These are phyloP conservation scores for Pseudomyrmex dendroicus DNA, from an alignment of 1,140 invertebrate genomes.

Conservation along the genomic window DNA sequence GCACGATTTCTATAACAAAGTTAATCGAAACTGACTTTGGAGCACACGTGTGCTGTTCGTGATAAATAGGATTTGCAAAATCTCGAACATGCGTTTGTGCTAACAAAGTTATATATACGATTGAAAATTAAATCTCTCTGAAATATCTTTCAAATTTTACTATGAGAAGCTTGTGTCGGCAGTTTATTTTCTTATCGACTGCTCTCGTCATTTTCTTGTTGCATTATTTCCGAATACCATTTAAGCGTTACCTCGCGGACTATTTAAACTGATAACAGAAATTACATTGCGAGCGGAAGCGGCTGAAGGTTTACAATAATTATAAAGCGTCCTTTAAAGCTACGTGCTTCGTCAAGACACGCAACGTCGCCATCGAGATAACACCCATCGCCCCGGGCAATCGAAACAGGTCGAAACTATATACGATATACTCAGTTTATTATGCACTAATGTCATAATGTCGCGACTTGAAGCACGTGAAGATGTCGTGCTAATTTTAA, in stretches of 20 bases:
- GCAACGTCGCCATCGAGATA: conserved; percentile 51
- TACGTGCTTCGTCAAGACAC: conserved; percentile 37
- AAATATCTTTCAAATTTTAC: too few relatives aligned
- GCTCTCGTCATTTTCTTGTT: conserved; percentile 8
- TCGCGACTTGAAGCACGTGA: conserved; percentile 1
- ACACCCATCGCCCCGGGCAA: background rate
- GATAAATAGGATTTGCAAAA: background rate
- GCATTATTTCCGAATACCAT: background rate
- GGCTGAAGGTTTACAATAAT: conserved; percentile 28
- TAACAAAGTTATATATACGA: too few relatives aligned
- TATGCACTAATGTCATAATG: conserved; percentile 18
- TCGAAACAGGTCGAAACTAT: conserved; percentile 19
- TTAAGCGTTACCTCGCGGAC: conserved; percentile 16
- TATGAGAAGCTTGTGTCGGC: too few relatives aligned
- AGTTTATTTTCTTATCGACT: too few relatives aligned
- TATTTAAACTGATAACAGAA: background rate
- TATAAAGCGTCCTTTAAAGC: conserved; percentile 15
- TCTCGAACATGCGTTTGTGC: too few relatives aligned
- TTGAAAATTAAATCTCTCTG: too few relatives aligned
- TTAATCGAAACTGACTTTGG: background rate
- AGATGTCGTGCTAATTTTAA: conserved; percentile 3
- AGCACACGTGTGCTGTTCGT: background rate
- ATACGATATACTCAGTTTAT: background rate
- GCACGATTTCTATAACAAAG: background rate
- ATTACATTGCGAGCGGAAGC: conserved; percentile 11